Evolutionary conservation across 2,113 vertebrate genomes (phyloP).

Genomic region (Mus spicilegus): DNA sequence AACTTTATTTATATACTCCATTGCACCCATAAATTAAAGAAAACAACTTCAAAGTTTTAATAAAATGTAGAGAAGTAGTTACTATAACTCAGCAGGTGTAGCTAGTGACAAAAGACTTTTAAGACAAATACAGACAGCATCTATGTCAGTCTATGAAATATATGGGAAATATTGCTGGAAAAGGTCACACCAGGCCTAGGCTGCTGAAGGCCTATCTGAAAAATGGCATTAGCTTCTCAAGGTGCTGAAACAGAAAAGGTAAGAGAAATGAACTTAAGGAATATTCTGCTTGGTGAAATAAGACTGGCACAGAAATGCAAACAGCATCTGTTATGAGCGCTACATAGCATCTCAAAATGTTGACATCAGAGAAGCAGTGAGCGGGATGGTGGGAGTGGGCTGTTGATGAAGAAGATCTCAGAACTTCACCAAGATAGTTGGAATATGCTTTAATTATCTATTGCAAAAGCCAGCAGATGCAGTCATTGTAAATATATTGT

Average conservation of each 20-base stretch:
- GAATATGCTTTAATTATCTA: not conserved
- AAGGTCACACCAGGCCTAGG: not conserved
- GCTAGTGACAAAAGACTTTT: constrained; percentile 17
- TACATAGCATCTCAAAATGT: not conserved
- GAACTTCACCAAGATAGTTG: not conserved
- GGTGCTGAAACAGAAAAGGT: constrained; percentile 17
- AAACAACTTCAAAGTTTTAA: not conserved
- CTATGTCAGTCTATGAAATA: not conserved
- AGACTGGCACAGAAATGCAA: not conserved
- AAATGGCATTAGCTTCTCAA: not conserved
- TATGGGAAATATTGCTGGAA: not conserved
- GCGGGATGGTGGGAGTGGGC: no score
- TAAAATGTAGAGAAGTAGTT: constrained; percentile 8
- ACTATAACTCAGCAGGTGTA: not conserved
- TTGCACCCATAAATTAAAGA: constrained; percentile 24
- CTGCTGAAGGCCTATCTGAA: not conserved
- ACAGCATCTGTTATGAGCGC: not conserved
- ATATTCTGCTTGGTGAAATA: not conserved
- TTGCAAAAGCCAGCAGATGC: not conserved
- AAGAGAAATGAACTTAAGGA: not conserved
- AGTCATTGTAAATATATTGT: not conserved
- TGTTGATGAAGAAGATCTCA: not conserved
- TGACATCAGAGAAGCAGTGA: not conserved
- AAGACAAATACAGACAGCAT: constrained; percentile 23
- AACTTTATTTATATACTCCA: constrained; percentile 9